Evolutionary conservation across 2,113 vertebrate species (phyloP).

Genomic region (Oryzias curvinotus): DNA sequence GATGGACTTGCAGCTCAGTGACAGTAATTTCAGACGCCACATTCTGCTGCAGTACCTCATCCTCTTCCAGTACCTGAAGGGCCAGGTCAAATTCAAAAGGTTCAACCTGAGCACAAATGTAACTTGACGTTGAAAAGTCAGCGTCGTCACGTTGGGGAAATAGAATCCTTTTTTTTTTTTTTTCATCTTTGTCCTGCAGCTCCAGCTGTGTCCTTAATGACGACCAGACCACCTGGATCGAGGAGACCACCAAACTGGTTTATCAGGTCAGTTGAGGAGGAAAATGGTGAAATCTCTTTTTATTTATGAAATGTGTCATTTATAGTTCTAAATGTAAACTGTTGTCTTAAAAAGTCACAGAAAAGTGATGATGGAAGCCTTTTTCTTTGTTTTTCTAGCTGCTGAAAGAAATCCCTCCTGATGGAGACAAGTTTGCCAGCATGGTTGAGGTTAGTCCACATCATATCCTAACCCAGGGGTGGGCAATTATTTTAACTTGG

Average conservation of each 20-base stretch:
- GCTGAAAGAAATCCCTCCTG: constrained; percentile 92
- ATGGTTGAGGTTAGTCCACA: constrained; percentile 89
- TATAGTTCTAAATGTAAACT: too few relatives aligned
- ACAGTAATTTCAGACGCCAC: constrained; percentile 97
- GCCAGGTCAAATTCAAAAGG: constrained; percentile 99
- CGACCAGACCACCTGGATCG: constrained; percentile 95
- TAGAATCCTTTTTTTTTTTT: constrained; percentile 2
- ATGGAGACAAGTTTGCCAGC: constrained; percentile 91
- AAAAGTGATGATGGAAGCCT: background rate
- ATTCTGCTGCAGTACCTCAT: constrained; percentile 97
- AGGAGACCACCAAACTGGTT: constrained; percentile 94
- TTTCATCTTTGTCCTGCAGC: constrained; percentile 65
- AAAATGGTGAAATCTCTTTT: too few relatives aligned
- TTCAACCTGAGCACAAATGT: background rate
- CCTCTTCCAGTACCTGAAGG: constrained; percentile 96
- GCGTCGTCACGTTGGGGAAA: background rate
- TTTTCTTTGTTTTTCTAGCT: constrained; percentile 74
- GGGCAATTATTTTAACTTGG: too few relatives aligned
- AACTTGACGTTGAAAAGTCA: background rate
- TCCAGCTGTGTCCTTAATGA: constrained; percentile 92
- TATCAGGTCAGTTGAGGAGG: constrained; percentile 86
- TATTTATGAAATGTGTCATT: too few relatives aligned
- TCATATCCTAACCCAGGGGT: too few relatives aligned
- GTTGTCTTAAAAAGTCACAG: too few relatives aligned
- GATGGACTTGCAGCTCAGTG: constrained; percentile 98